Evolutionary conservation across 2,888 invertebrate genomes (phyloP).

Genomic region (Hoplodrina ambigua): DNA sequence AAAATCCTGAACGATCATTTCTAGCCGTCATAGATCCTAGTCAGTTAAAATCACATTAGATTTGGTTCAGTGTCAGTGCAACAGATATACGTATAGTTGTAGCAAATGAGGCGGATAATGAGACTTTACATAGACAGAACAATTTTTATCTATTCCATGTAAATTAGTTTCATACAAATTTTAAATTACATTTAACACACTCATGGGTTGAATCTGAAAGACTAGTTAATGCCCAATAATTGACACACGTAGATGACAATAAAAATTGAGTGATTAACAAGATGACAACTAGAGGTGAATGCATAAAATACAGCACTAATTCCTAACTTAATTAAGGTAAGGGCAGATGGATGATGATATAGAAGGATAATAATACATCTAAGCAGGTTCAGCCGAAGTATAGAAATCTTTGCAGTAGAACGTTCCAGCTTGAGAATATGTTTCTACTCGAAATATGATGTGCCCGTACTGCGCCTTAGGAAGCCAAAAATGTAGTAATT

Average conservation of each 20-base stretch:
- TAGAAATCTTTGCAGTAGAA: constrained; percentile 29
- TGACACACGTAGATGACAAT: no score
- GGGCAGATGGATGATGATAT: neutral
- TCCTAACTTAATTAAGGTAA: neutral
- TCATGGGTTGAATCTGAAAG: neutral
- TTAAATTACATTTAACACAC: constrained; percentile 3
- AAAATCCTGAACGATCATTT: constrained; percentile 9
- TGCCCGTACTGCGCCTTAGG: constrained; percentile 21
- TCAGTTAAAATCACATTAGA: constrained; percentile 43
- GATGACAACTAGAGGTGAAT: no score
- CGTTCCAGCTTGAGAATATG: constrained; percentile 27
- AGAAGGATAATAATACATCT: neutral
- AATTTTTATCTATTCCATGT: neutral
- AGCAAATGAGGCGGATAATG: constrained; percentile 26
- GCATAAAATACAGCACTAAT: neutral
- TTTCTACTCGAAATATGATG: constrained; percentile 35
- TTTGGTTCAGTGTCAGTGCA: neutral
- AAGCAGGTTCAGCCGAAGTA: constrained; percentile 25
- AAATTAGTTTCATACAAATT: constrained; percentile 5
- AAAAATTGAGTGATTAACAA: no score
- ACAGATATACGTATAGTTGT: neutral
- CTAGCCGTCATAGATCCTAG: neutral
- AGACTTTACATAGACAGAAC: neutral
- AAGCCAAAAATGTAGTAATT: constrained; percentile 23
- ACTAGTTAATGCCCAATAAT: no score